Evolutionary conservation across 2,797 vertebrate species (phyloP).

Genomic region (Phrynocephalus vlangalii): DNA sequence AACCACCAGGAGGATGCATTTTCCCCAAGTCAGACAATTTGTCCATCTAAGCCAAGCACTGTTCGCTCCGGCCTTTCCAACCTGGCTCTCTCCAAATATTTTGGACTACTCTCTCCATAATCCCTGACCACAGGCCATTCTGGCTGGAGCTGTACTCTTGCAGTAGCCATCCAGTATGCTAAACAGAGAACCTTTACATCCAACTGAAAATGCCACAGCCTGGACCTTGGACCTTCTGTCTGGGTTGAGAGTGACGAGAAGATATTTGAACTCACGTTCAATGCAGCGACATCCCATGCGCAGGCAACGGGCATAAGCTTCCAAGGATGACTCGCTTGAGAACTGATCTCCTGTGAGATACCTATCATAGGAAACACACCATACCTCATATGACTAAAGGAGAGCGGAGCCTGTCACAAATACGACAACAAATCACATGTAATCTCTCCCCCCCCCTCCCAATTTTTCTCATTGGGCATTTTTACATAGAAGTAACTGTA

Average conservation of each 20-base stretch:
- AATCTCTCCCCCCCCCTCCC: too few relatives aligned
- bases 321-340: constrained; percentile 98
- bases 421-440: not conserved
- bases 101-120: not conserved
- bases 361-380: constrained; percentile 59
- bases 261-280: constrained; percentile 84
- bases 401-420: not conserved
- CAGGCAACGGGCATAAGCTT: constrained; percentile 96
- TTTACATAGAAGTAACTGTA: not conserved
- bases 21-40: not conserved
- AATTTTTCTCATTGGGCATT: too few relatives aligned
- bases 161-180: not conserved
- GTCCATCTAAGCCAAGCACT: not conserved
- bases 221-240: not conserved
- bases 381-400: not conserved
- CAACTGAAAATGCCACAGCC: too few relatives aligned
- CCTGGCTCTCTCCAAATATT: not conserved
- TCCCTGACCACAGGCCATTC: not conserved
- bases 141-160: not conserved
- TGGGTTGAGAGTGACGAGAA: not conserved
- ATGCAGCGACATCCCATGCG: constrained; percentile 99
- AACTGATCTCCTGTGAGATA: constrained; percentile 98
- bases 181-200: not conserved
- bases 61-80: not conserved
- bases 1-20: not conserved